Base-by-base conservation (phyloP, 2,888 invertebrate genomes). In the Apantesis nais region DNA sequence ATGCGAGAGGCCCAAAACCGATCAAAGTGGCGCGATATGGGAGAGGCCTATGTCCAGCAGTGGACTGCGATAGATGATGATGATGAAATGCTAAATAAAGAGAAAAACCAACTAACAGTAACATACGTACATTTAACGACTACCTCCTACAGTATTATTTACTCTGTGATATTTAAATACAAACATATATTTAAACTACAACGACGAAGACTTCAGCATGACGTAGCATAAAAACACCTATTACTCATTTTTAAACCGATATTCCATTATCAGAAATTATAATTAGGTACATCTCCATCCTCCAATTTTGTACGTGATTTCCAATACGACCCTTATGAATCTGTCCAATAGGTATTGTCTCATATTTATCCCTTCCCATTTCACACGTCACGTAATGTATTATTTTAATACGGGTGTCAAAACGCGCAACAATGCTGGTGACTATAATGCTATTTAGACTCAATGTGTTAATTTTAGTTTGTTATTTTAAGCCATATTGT, bases 251-350 rank as follows among this genome's bases (percentile, higher is more conserved):
- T 73, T 75, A 75, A 78, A 72, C 78, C 77, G 78, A 82, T 74
- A 79, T 79, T 82, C 72, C 78, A 78, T 81, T 75, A 81, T 74
- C 71, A 74, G 78, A 75, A 77, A 78, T 73, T 74, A 70, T 74
- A 75, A 79, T 78, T 71, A 85, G 34, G 34, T 5, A 5, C 86
- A 85, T 86, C 87, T 81, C 85, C 88, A 86, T n/a, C 8, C 34
- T 52, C 9, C 34, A 19, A 52, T 48, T 22, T 74, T 79, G 73
- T 69, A 67, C 72, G 68, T 74, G 75, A 75, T 76, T 63, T 44
- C 67, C 75, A 77, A 70, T 72, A 75, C 62, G 61, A 70, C 79
- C 76, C 78, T 76, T 74, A 61, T 75, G 48, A 73, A n/a, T 52
- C 66, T 44, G 25, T n/a, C 25, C 71, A 76, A 72, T 72, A 34